Evolutionary conservation across 2,797 vertebrate species (phyloP).

Genomic region (Micromesistius poutassou): DNA sequence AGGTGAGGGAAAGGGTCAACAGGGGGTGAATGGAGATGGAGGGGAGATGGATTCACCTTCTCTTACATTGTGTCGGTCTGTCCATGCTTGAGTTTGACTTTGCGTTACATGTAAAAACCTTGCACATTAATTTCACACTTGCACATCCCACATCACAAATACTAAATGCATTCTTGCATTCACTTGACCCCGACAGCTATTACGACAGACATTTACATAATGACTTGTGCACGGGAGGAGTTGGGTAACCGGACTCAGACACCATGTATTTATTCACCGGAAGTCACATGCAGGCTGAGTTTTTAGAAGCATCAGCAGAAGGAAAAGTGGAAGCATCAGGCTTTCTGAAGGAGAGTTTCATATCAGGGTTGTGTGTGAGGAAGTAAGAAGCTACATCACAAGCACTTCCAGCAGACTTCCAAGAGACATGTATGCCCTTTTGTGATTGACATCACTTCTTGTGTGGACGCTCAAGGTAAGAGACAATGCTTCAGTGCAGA

Average conservation of each 20-base stretch:
- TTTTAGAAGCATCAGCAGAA: conserved; percentile 61
- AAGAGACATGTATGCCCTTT: conserved; percentile 15
- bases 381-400: conserved; percentile 54
- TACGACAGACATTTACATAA: conserved; percentile 14
- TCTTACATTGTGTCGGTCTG: neutral
- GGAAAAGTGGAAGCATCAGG: conserved; percentile 65
- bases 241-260: conserved; percentile 19
- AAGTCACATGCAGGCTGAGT: conserved; percentile 62
- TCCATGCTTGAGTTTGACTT: neutral
- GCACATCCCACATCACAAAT: neutral
- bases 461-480: conserved; percentile 56
- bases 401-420: conserved; percentile 46
- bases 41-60: neutral
- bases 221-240: neutral
- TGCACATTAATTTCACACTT: conserved; percentile 15
- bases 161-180: conserved; percentile 10
- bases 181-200: conserved; percentile 8
- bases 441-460: conserved; percentile 20
- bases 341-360: conserved; percentile 57
- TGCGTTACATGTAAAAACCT: neutral
- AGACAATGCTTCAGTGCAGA: neutral
- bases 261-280: conserved; percentile 8
- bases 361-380: conserved; percentile 47
- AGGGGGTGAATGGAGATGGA: neutral
- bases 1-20: neutral